phyloP scores from a whole-genome alignment of 2,888 invertebrate species.

The Lasioglossum leucozonium region DNA sequence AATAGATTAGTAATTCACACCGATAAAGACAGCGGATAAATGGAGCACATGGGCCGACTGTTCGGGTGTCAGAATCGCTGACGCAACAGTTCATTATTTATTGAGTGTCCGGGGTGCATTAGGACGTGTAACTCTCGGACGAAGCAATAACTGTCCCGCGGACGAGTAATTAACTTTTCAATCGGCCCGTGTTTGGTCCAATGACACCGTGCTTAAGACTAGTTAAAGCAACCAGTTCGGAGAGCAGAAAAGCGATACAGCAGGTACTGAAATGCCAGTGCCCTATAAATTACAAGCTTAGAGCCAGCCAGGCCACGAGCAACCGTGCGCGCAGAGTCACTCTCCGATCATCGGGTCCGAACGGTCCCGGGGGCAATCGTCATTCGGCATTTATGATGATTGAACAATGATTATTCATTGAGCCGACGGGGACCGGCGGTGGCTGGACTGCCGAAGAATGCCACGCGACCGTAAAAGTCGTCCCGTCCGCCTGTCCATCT shows the following conservation, averaged over 20 bases:
- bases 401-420: conserved; percentile 66
- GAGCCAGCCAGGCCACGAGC: neutral
- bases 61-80: neutral
- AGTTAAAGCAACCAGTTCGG: neutral
- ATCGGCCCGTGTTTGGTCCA: neutral
- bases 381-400: conserved; percentile 61
- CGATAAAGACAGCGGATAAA: neutral
- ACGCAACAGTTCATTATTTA: neutral
- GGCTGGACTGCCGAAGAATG: conserved; percentile 38
- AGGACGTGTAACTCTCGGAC: neutral
- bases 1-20: too few species aligned
- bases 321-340: neutral
- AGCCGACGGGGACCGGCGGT: conserved; percentile 23
- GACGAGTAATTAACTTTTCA: conserved; percentile 15
- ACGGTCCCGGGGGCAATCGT: conserved; percentile 26
- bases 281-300: conserved; percentile 26
- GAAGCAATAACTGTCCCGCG: neutral
- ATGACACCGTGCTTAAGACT: conserved; percentile 1
- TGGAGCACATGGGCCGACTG: neutral
- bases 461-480: conserved; percentile 53
- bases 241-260: neutral
- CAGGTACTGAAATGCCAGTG: conserved; percentile 4
- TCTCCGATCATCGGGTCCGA: conserved; percentile 4
- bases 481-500: conserved; percentile 18
- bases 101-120: neutral